Evolutionary conservation across 2,797 vertebrate species (phyloP).

Genomic region (Tapera naevia): DNA sequence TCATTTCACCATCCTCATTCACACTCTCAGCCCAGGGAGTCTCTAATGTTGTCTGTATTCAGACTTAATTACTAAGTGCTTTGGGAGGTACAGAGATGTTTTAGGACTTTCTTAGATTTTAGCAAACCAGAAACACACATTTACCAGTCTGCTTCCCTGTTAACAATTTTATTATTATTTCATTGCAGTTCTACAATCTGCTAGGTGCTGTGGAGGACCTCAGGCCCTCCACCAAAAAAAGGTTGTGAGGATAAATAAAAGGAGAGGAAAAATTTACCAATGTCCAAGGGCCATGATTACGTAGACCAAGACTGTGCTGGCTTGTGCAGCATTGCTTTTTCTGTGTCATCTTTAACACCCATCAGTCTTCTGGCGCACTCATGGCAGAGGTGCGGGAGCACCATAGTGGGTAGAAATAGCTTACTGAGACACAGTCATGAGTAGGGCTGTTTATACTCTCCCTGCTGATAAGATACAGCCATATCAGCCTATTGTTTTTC

Average conservation of each 20-base stretch:
- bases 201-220: neutral
- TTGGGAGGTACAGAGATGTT: neutral
- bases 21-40: neutral
- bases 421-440: neutral
- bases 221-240: neutral
- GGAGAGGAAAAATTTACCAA: neutral
- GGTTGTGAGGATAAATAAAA: neutral
- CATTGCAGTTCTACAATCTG: neutral
- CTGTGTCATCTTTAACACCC: neutral
- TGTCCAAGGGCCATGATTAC: neutral
- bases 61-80: neutral
- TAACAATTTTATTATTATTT: neutral
- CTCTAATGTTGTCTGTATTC: neutral
- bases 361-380: neutral
- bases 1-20: neutral
- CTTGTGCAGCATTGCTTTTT: neutral
- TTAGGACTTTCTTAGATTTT: neutral
- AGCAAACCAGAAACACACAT: neutral
- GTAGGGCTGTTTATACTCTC: neutral
- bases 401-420: too few relatives aligned
- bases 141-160: neutral
- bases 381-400: fast-evolving
- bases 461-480: neutral
- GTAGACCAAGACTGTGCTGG: neutral
- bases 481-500: neutral